phyloP scores from a whole-genome alignment of 2,113 vertebrate species.

The Tetrao urogallus region DNA sequence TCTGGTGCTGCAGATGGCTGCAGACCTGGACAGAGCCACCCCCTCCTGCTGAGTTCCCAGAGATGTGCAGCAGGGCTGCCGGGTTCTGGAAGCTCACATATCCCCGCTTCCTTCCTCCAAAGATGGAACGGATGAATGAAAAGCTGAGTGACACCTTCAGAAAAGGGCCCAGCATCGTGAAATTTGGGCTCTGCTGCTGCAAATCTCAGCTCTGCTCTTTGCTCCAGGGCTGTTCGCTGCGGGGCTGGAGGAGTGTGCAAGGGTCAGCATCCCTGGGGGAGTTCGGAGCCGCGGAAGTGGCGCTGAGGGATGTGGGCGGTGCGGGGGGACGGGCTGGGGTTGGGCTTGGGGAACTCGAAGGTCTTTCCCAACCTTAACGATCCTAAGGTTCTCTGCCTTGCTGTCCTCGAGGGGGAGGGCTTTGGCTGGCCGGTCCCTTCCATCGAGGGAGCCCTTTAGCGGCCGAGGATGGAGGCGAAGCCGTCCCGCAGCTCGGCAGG shows the following conservation, averaged over 20 bases:
- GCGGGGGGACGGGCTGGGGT: no score
- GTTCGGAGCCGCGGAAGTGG: no score
- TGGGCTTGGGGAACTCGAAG: no score
- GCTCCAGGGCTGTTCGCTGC: background rate
- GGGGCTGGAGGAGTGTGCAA: background rate
- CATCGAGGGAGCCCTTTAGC: rapidly evolving
- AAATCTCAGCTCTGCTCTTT: background rate
- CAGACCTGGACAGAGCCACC: background rate
- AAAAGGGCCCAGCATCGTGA: background rate
- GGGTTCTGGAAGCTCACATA: background rate
- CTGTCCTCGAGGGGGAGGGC: background rate
- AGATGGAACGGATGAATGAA: background rate
- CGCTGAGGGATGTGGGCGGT: no score
- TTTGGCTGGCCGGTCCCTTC: no score
- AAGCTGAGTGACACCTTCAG: background rate
- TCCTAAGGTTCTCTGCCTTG: no score
- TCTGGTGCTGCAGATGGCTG: background rate
- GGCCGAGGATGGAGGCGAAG: rapidly evolving
- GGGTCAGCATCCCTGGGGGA: no score
- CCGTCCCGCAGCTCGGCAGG: background rate
- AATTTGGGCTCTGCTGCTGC: background rate
- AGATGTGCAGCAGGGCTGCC: background rate
- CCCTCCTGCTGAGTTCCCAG: background rate
- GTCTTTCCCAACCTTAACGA: no score
- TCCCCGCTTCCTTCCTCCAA: background rate